Evolutionary conservation across 2,113 vertebrate species (phyloP).

Genomic region (Leptodactylus fuscus): DNA sequence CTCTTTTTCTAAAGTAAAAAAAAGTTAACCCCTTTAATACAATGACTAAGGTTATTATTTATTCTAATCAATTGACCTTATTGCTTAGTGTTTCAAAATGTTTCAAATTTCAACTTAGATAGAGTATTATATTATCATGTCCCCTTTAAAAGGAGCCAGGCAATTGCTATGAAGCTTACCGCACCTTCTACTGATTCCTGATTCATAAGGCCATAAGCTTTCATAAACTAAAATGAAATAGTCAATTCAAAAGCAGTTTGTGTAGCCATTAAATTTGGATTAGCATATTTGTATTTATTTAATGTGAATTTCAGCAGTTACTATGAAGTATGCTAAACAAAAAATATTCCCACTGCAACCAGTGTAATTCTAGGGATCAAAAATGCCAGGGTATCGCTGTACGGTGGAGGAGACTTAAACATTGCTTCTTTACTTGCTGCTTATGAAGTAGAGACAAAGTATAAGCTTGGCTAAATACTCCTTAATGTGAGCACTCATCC

Average conservation of each 20-base stretch:
- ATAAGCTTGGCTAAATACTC: neutral
- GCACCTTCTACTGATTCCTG: neutral
- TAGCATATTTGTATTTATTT: slow-evolving; percentile 30
- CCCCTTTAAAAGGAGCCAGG: neutral
- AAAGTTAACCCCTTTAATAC: no score
- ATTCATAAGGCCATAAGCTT: neutral
- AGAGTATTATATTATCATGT: neutral
- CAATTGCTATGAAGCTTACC: neutral
- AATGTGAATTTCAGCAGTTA: neutral
- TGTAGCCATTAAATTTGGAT: neutral
- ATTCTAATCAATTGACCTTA: no score
- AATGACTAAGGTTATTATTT: no score
- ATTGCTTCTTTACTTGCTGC: neutral
- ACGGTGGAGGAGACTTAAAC: neutral
- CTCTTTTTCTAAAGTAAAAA: no score
- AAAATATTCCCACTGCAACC: slow-evolving; percentile 4
- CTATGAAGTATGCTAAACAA: neutral
- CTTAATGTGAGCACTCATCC: neutral
- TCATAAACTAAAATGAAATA: neutral
- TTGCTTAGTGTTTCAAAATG: no score
- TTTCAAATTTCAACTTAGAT: no score
- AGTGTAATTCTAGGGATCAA: neutral
- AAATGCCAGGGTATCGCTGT: neutral
- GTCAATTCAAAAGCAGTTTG: slow-evolving; percentile 9
- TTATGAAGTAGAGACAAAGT: neutral